These are phyloP conservation scores for Lycorma delicatula DNA, from an alignment of 1,140 invertebrate species.

Conservation along the genomic window DNA sequence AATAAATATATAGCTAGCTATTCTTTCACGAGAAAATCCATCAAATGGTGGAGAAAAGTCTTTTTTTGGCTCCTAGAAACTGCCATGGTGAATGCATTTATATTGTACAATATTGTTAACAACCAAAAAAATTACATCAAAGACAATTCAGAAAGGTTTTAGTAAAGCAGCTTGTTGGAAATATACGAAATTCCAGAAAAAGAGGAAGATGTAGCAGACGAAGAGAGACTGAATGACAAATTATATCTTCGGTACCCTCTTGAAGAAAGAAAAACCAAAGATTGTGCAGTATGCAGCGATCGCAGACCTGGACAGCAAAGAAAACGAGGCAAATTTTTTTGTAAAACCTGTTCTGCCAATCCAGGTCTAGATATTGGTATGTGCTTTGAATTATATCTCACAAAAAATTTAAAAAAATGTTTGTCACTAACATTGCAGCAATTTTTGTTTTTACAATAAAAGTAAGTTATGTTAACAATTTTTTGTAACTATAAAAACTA, in stretches of 20 bases:
- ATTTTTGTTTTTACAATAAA: neutral
- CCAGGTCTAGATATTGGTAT: neutral
- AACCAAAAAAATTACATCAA: neutral
- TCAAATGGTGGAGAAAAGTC: constrained; percentile 9
- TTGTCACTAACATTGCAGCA: too few species aligned
- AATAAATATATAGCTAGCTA: neutral
- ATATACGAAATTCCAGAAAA: constrained; percentile 9
- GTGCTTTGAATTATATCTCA: constrained; percentile 5
- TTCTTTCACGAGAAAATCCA: neutral
- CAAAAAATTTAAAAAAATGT: neutral
- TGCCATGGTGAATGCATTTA: constrained; percentile 5
- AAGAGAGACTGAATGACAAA: neutral
- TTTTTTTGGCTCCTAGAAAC: constrained; percentile 10
- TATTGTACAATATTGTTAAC: neutral
- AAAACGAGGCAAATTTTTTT: neutral
- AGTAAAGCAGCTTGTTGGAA: neutral
- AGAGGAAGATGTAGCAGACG: constrained; percentile 1
- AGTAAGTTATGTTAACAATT: too few species aligned
- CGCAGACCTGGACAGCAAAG: neutral
- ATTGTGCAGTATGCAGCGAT: constrained; percentile 5
- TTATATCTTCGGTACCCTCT: neutral
- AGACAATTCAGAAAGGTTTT: constrained; percentile 6
- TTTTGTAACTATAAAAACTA: too few species aligned
- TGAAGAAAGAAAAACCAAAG: neutral
- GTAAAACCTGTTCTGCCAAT: neutral